Evolutionary conservation across 2,797 vertebrate genomes (phyloP).

Genomic region (Pitangus sulphuratus): DNA sequence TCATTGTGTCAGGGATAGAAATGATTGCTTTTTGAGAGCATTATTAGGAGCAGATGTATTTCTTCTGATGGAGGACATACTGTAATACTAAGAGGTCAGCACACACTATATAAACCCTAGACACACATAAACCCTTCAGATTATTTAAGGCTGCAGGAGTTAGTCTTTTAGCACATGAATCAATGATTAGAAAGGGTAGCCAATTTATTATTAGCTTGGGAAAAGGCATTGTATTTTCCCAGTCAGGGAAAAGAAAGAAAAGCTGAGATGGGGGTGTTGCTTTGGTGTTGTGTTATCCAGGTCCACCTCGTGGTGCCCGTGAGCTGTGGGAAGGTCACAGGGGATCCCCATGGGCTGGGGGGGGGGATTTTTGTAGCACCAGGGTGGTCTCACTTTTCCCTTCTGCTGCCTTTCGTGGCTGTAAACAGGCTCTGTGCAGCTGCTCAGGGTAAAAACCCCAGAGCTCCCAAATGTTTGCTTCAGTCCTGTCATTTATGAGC

Average conservation of each 20-base stretch:
- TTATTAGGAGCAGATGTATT: constrained; percentile 62
- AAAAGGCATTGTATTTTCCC: background rate
- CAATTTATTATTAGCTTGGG: background rate
- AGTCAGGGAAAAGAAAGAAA: background rate
- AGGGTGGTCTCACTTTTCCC: background rate
- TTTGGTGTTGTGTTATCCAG: background rate
- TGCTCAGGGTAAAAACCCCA: background rate
- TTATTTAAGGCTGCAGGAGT: background rate
- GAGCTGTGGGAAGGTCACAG: background rate
- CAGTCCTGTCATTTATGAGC: background rate
- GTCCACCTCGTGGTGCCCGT: background rate
- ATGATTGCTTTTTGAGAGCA: constrained; percentile 25
- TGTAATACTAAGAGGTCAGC: background rate
- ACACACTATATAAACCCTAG: background rate
- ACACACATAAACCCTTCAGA: background rate
- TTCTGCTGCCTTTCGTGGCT: background rate
- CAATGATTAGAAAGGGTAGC: background rate
- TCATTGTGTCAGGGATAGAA: background rate
- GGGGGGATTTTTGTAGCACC: background rate
- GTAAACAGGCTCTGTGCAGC: background rate
- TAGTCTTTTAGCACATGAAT: background rate
- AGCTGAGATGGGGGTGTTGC: background rate
- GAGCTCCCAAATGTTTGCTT: background rate
- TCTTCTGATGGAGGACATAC: background rate
- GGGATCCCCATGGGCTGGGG: background rate